Evolutionary conservation across 2,888 invertebrate genomes (phyloP).

Genomic region (Calephelis perditalis): DNA sequence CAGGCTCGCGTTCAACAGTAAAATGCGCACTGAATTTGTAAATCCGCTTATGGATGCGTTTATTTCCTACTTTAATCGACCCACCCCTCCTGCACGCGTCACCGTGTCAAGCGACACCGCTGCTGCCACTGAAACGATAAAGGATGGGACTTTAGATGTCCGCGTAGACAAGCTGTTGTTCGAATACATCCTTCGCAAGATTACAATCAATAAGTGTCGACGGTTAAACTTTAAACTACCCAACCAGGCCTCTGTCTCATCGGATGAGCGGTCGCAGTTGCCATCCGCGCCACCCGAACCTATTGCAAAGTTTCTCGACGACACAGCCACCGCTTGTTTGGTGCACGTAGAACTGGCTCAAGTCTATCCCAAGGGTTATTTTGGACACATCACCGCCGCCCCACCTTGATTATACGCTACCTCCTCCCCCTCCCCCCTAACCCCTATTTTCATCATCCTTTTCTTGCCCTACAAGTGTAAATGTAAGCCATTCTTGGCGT

Average conservation of each 20-base stretch:
- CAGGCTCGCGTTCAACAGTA: constrained; percentile 4
- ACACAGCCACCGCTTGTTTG: constrained; percentile 1
- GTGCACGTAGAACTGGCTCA: constrained; percentile 1
- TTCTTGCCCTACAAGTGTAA: background rate
- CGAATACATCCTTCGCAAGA: constrained; percentile 13
- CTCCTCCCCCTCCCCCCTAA: background rate
- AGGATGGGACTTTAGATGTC: background rate
- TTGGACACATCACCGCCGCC: constrained; percentile 10
- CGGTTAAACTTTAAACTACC: constrained; percentile 10
- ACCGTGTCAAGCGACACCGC: constrained; percentile 8
- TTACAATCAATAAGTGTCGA: constrained; percentile 3
- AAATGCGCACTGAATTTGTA: constrained; percentile 2
- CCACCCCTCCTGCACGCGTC: constrained; percentile 4
- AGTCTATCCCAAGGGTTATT: background rate
- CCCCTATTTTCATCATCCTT: too few relatives aligned
- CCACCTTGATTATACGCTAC: background rate
- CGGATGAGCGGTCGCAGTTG: background rate
- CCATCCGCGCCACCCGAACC: background rate
- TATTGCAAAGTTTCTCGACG: background rate
- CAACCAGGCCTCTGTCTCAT: background rate
- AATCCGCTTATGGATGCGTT: background rate
- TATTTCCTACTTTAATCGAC: constrained; percentile 12
- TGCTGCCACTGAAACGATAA: too few relatives aligned
- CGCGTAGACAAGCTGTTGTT: constrained; percentile 12
- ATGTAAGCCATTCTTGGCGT: constrained; percentile 4